Evolutionary conservation across 2,888 invertebrate genomes (phyloP).

Genomic region (Leptura quadrifasciata): DNA sequence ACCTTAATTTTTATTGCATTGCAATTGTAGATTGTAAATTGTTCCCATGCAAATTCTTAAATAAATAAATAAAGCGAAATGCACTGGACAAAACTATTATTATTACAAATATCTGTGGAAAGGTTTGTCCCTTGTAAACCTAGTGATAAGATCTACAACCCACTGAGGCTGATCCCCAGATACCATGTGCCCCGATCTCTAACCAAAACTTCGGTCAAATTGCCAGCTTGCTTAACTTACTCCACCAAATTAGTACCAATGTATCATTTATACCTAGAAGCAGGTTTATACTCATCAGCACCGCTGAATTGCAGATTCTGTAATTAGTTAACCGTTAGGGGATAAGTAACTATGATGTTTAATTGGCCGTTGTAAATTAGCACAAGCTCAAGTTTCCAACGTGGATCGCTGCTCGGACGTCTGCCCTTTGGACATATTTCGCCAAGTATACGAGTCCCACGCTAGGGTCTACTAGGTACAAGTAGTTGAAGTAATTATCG

Average conservation of each 20-base stretch:
- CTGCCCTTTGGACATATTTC: constrained; percentile 78
- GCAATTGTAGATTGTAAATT: too few relatives aligned
- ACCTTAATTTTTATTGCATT: too few relatives aligned
- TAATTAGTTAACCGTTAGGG: constrained; percentile 87
- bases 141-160: constrained; percentile 83
- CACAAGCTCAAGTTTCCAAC: constrained; percentile 89
- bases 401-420: constrained; percentile 85
- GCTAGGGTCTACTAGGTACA: constrained; percentile 78
- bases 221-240: constrained; percentile 83
- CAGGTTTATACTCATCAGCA: constrained; percentile 80
- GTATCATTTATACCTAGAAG: constrained; percentile 82
- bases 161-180: constrained; percentile 87
- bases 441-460: constrained; percentile 75
- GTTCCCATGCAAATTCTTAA: too few relatives aligned
- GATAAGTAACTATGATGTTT: constrained; percentile 93
- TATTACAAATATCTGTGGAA: constrained; percentile 8
- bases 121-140: constrained; percentile 76
- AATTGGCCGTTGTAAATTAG: constrained; percentile 93
- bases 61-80: not conserved
- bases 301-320: constrained; percentile 82
- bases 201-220: constrained; percentile 84
- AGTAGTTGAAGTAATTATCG: constrained; percentile 84
- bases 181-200: constrained; percentile 89
- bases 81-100: not conserved
- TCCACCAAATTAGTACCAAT: constrained; percentile 84